Evolutionary conservation across 2,797 vertebrate genomes (phyloP).

Genomic region (Salmo trutta): DNA sequence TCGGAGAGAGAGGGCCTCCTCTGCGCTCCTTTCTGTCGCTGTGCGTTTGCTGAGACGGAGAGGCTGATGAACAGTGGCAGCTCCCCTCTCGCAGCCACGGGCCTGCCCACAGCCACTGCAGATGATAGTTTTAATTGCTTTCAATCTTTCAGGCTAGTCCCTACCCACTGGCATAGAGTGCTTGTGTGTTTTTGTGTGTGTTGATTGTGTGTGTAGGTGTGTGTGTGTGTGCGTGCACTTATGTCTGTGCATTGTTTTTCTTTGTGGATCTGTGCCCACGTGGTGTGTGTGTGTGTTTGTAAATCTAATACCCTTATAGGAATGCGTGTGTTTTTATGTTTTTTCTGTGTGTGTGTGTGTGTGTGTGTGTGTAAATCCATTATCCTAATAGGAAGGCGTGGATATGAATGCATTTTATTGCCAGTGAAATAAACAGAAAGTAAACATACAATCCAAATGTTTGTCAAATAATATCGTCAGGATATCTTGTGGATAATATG

Average conservation of each 20-base stretch:
- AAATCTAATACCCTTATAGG: too few relatives aligned
- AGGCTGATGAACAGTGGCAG: constrained; percentile 93
- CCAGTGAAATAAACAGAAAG: neutral
- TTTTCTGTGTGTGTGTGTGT: constrained; percentile 19
- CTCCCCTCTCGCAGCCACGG: constrained; percentile 87
- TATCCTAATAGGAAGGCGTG: neutral
- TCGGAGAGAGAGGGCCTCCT: constrained; percentile 20
- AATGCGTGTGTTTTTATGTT: neutral
- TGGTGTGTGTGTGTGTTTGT: neutral
- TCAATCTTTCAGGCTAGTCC: constrained; percentile 92
- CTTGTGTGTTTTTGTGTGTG: constrained; percentile 32
- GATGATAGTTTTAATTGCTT: constrained; percentile 99
- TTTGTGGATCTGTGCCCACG: neutral
- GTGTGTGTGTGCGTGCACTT: neutral
- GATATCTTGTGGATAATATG: neutral
- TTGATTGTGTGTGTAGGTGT: neutral
- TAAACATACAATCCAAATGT: neutral
- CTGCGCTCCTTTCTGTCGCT: constrained; percentile 32
- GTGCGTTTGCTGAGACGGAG: constrained; percentile 68
- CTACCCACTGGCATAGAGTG: constrained; percentile 79
- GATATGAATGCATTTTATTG: neutral
- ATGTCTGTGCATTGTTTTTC: too few relatives aligned
- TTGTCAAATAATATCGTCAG: neutral
- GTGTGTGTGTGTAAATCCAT: constrained; percentile 20
- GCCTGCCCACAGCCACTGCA: constrained; percentile 92